Percentiles rank a stretch among this genome's conserved stretches.
phyloP scores from a whole-genome alignment of 2,888 invertebrate genomes.

The Andricus curvator region DNA sequence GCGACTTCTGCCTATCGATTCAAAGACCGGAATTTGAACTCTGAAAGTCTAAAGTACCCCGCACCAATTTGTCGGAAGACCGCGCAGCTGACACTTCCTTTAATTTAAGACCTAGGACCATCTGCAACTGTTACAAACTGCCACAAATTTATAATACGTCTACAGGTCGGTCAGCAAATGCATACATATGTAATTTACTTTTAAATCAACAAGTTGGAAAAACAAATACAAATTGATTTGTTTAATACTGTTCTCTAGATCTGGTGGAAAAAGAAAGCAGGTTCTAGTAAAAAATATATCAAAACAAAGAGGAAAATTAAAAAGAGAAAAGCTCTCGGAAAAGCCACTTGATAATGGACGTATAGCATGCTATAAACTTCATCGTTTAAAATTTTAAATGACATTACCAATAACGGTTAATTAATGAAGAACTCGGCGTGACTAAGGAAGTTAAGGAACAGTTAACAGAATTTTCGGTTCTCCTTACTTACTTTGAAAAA shows the following conservation, averaged over 20 bases:
- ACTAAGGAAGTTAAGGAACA: neutral
- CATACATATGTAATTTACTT: too few relatives aligned
- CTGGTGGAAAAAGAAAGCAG: too few relatives aligned
- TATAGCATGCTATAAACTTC: neutral
- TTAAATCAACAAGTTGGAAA: neutral
- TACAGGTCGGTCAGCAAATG: neutral
- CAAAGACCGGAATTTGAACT: conserved; percentile 59
- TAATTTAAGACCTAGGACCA: neutral
- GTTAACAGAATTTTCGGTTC: neutral
- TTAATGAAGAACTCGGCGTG: neutral
- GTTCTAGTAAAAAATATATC: too few relatives aligned
- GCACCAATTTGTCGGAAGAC: conserved; percentile 63
- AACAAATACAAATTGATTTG: neutral
- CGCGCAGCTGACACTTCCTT: conserved; percentile 1
- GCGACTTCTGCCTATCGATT: conserved; percentile 69
- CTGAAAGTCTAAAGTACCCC: conserved; percentile 53
- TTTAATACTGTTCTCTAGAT: neutral
- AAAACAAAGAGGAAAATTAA: too few relatives aligned
- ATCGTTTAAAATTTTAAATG: neutral
- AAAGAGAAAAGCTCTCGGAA: too few relatives aligned
- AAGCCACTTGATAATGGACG: too few relatives aligned
- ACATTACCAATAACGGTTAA: neutral
- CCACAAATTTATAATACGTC: neutral
- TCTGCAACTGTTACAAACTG: neutral
- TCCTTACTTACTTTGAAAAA: neutral